Evolutionary conservation across 2,797 vertebrate species (phyloP).

Genomic region (Ispidina lecontei): DNA sequence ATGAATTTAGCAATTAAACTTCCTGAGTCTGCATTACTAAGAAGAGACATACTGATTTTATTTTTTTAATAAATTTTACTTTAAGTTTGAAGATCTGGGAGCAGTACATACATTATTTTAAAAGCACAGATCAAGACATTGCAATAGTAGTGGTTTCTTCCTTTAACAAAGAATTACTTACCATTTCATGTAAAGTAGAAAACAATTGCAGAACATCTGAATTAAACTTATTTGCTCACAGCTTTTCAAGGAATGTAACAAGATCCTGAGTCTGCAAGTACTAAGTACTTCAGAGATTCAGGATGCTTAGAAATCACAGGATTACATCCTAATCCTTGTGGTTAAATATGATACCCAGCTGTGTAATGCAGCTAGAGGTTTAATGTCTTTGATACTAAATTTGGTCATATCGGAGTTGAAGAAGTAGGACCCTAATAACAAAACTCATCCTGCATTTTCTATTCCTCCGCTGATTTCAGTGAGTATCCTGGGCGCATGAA

Average conservation of each 20-base stretch:
- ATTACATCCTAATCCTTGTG: slow-evolving; percentile 35
- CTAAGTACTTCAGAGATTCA: slow-evolving; percentile 24
- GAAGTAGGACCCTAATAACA: not conserved
- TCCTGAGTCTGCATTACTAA: not conserved
- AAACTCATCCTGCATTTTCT: not conserved
- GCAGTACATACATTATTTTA: not conserved
- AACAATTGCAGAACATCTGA: not conserved
- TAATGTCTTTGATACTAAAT: slow-evolving; percentile 27
- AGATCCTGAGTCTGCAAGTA: slow-evolving; percentile 7
- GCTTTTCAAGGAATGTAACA: slow-evolving; percentile 1
- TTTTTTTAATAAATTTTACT: not conserved
- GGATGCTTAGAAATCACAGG: slow-evolving; percentile 23
- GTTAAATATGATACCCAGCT: slow-evolving; percentile 40
- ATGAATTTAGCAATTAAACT: not conserved
- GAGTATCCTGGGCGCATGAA: not conserved
- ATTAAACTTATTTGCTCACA: not conserved
- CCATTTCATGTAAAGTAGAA: not conserved
- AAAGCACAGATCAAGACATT: not conserved
- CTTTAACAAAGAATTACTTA: not conserved
- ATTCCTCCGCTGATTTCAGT: not conserved
- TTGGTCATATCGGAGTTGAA: not conserved
- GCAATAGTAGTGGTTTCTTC: not conserved
- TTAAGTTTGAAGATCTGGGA: not conserved
- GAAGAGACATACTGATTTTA: not conserved
- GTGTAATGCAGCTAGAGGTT: slow-evolving; percentile 22